phyloP scores from a whole-genome alignment of 1,140 invertebrate genomes.

The Physella acuta region DNA sequence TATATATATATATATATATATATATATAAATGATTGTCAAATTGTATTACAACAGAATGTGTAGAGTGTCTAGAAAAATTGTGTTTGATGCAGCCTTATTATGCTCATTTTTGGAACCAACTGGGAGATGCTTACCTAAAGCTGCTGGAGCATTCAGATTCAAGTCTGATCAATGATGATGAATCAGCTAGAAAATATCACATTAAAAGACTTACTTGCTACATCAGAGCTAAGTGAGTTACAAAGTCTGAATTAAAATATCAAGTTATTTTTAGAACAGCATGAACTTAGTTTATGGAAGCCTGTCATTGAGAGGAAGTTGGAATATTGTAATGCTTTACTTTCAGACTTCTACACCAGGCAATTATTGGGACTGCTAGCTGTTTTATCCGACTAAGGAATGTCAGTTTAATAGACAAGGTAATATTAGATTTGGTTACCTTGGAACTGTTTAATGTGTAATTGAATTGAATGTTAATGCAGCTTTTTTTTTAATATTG shows the following conservation, averaged over 20 bases:
- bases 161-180: neutral
- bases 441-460: too few relatives aligned
- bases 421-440: too few relatives aligned
- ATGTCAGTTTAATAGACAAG: neutral
- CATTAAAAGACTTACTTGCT: slow-evolving; percentile 23
- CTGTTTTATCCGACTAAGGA: neutral
- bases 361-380: neutral
- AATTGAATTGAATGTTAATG: too few relatives aligned
- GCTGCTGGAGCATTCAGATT: neutral
- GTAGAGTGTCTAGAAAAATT: slow-evolving; percentile 1
- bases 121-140: slow-evolving; percentile 25
- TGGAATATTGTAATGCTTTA: too few relatives aligned
- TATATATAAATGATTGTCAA: neutral
- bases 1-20: neutral
- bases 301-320: too few relatives aligned
- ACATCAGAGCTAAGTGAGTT: slow-evolving; percentile 29
- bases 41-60: slow-evolving; percentile 3
- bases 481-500: too few relatives aligned
- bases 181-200: neutral
- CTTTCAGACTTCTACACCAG: neutral
- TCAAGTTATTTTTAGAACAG: too few relatives aligned
- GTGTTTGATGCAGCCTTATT: slow-evolving; percentile 14
- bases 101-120: slow-evolving; percentile 30
- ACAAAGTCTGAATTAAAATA: too few relatives aligned
- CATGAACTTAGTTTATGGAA: too few relatives aligned